Evolutionary conservation across 2,888 invertebrate species (phyloP).

Genomic region (Dorcus hopei): DNA sequence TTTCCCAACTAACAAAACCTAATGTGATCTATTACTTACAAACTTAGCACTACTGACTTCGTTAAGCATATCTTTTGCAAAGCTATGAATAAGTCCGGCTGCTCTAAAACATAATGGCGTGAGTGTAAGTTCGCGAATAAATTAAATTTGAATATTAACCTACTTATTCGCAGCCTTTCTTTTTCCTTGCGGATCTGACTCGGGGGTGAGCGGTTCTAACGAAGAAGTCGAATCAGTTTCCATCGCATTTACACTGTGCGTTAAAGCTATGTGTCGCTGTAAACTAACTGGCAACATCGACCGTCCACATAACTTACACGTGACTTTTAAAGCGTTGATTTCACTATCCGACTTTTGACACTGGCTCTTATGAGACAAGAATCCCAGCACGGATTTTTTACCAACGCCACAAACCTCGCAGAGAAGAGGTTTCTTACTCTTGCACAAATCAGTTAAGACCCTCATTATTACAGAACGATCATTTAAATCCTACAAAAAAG

Average conservation of each 20-base stretch:
- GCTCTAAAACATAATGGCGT: slow-evolving; percentile 16
- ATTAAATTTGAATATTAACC: slow-evolving; percentile 9
- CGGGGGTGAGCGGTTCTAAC: background rate
- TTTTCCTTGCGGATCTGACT: slow-evolving; percentile 33
- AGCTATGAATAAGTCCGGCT: slow-evolving; percentile 15
- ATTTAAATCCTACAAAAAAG: slow-evolving; percentile 52
- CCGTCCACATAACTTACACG: slow-evolving; percentile 34
- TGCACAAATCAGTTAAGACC: slow-evolving; percentile 50
- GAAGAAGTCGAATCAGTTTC: background rate
- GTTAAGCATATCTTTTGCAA: slow-evolving; percentile 3
- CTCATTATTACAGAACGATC: slow-evolving; percentile 50
- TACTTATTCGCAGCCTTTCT: slow-evolving; percentile 52
- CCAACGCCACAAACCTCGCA: slow-evolving; percentile 55
- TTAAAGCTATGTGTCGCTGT: slow-evolving; percentile 55
- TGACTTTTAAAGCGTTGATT: slow-evolving; percentile 18
- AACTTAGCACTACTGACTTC: slow-evolving; percentile 5
- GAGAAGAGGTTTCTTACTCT: slow-evolving; percentile 46
- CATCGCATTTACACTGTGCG: slow-evolving; percentile 36
- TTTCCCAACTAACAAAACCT: background rate
- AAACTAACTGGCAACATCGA: slow-evolving; percentile 57
- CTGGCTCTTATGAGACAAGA: slow-evolving; percentile 53
- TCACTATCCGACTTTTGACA: slow-evolving; percentile 23
- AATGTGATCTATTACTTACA: background rate
- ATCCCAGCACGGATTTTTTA: slow-evolving; percentile 57
- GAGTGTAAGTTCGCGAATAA: background rate